A percentile compares a stretch with the other conserved stretches of the same genome.
These are phyloP conservation scores for Pseudomyrmex pallidus DNA, from an alignment of 1,140 invertebrate species.

Conservation along the genomic window DNA sequence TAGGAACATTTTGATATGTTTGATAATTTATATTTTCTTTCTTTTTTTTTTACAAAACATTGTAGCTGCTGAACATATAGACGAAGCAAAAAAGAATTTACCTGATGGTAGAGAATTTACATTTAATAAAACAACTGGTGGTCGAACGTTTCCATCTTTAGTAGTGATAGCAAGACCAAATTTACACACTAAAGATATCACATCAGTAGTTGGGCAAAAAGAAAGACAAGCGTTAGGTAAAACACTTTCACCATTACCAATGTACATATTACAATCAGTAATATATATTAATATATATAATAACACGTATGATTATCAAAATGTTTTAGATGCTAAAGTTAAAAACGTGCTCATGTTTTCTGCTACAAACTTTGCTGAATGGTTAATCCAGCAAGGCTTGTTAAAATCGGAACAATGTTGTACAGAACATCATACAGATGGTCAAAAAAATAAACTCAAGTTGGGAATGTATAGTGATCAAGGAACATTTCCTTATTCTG, in stretches of 20 bases:
- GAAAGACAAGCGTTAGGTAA: slow-evolving; percentile 85
- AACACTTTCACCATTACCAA: background rate
- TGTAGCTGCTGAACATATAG: slow-evolving; percentile 81
- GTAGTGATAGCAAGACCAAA: slow-evolving; percentile 92
- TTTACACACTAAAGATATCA: slow-evolving; percentile 88
- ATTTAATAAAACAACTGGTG: slow-evolving; percentile 92
- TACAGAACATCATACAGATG: slow-evolving; percentile 85
- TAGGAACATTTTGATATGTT: background rate
- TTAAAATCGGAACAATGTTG: slow-evolving; percentile 92
- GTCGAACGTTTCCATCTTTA: slow-evolving; percentile 93
- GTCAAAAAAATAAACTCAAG: slow-evolving; percentile 88
- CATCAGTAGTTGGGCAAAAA: slow-evolving; percentile 76
- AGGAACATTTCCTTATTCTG: slow-evolving; percentile 93
- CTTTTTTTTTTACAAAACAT: background rate
- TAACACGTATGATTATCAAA: background rate
- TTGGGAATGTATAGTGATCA: slow-evolving; percentile 93
- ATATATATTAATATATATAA: too few relatives aligned
- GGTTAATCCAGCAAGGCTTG: slow-evolving; percentile 94
- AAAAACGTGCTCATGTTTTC: slow-evolving; percentile 92
- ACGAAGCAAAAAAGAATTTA: slow-evolving; percentile 83
- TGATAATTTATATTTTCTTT: background rate
- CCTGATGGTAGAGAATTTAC: slow-evolving; percentile 90
- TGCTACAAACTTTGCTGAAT: slow-evolving; percentile 93
- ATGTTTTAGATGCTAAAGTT: slow-evolving; percentile 87
- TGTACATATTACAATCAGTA: too few relatives aligned